Conservation (phyloP, 2,888 invertebrate species). For the Mechanitis messenoides region DNA sequence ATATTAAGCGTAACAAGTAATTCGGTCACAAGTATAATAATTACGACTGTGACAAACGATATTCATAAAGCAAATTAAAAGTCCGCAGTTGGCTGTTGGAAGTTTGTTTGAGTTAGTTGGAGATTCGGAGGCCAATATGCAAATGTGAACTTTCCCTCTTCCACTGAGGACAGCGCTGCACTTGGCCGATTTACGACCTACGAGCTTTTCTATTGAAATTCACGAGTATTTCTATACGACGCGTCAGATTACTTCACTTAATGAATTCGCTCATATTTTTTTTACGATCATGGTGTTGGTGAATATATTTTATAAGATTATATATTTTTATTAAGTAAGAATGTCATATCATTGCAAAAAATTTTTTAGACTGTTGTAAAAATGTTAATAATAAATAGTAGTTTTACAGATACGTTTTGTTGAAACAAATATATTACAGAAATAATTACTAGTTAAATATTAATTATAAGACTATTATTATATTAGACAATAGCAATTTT, state of each 20-base stretch:
- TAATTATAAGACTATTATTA: no score
- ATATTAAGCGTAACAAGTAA: no score
- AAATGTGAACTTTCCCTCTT: constrained; percentile 70
- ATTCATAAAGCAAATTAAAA: constrained; percentile 23
- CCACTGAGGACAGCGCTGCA: constrained; percentile 45
- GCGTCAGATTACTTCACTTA: constrained; percentile 23
- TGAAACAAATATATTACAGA: no score
- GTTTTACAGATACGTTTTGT: no score
- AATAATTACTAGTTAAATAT: no score
- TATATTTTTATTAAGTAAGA: no score
- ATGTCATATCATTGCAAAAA: no score
- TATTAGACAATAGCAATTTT: no score
- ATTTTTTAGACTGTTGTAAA: no score
- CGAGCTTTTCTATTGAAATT: constrained; percentile 52
- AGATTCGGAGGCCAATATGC: constrained; percentile 54
- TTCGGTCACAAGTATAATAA: no score
- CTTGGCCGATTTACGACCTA: constrained; percentile 68
- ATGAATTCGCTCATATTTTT: background rate
- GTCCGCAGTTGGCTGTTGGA: constrained; percentile 21
- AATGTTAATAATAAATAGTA: no score
- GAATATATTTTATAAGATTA: background rate
- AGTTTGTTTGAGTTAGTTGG: constrained; percentile 42
- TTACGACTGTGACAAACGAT: no score
- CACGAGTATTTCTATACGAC: constrained; percentile 32
- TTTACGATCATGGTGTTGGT: background rate